phyloP scores from a whole-genome alignment of 35 echinoderm and acorn worm genomes.

The Ophiothrix spiculata region DNA sequence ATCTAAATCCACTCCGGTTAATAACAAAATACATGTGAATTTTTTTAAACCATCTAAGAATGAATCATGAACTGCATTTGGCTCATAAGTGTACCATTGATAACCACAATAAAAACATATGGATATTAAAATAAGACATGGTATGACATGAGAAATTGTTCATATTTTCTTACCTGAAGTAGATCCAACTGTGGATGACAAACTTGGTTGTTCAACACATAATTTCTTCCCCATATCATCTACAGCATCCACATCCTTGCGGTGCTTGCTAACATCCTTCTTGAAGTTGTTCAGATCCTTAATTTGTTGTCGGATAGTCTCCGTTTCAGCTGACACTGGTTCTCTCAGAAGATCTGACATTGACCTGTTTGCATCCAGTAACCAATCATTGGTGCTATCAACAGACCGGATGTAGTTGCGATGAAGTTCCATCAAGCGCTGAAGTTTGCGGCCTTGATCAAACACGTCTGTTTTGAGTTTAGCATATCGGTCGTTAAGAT shows the following conservation, averaged over 20 bases:
- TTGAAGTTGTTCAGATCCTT: conserved; percentile 75
- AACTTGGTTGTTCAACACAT: neutral
- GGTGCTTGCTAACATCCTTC: conserved; percentile 63
- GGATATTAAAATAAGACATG: too few relatives aligned
- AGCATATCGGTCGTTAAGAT: conserved; percentile 81
- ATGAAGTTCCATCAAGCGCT: conserved; percentile 67
- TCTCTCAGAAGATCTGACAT: conserved; percentile 52
- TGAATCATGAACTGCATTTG: too few relatives aligned
- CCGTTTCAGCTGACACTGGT: conserved; percentile 76
- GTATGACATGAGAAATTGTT: too few relatives aligned
- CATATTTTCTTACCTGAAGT: too few relatives aligned
- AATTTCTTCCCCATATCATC: conserved; percentile 57
- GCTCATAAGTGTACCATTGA: too few relatives aligned
- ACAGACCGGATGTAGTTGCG: conserved; percentile 47
- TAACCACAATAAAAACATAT: too few relatives aligned
- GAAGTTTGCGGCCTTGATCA: conserved; percentile 42
- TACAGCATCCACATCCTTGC: conserved; percentile 73
- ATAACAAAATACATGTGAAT: too few relatives aligned
- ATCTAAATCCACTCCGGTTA: too few relatives aligned
- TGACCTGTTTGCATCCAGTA: conserved; percentile 44
- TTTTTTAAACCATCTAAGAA: too few relatives aligned
- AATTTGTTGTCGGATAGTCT: conserved; percentile 73
- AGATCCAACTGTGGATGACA: too few relatives aligned
- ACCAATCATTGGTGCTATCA: conserved; percentile 63
- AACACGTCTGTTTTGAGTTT: conserved; percentile 62